phyloP scores from a whole-genome alignment of 2,113 vertebrate genomes.

The Semicossyphus pulcher region DNA sequence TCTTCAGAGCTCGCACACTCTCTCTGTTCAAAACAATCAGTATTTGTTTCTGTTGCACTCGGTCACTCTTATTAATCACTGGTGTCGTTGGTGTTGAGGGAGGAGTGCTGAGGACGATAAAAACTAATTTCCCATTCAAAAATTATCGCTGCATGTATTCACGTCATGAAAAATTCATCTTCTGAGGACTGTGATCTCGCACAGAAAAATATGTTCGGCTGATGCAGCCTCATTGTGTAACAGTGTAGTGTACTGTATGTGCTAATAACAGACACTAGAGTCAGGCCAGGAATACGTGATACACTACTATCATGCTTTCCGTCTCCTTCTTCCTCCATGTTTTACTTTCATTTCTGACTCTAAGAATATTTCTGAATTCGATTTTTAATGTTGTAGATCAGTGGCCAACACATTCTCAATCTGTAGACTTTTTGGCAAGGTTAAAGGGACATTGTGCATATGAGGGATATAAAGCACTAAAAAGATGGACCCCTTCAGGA shows the following conservation, averaged over 20 bases:
- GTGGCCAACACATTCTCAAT: too few relatives aligned
- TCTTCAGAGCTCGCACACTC: background rate
- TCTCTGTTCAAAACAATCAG: background rate
- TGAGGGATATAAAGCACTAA: too few relatives aligned
- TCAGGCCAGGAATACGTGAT: background rate
- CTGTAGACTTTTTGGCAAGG: too few relatives aligned
- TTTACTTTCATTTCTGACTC: too few relatives aligned
- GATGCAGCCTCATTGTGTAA: background rate
- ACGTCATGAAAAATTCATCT: slow-evolving; percentile 15
- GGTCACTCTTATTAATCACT: slow-evolving; percentile 24
- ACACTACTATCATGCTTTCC: too few relatives aligned
- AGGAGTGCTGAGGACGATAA: background rate
- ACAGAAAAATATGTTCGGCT: background rate
- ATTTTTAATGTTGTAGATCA: too few relatives aligned
- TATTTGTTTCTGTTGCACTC: background rate
- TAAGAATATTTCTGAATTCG: too few relatives aligned
- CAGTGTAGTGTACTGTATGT: background rate
- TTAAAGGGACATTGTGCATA: too few relatives aligned
- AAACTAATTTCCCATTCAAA: slow-evolving; percentile 30
- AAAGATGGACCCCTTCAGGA: too few relatives aligned
- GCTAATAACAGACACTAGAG: background rate
- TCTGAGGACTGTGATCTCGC: background rate
- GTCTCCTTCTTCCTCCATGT: too few relatives aligned
- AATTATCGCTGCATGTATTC: slow-evolving; percentile 7
- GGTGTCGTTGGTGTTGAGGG: background rate